Evolutionary conservation across 2,888 invertebrate genomes (phyloP), one percentile per base, ranked within the genome.

Genomic region (Morpho achilles): DNA sequence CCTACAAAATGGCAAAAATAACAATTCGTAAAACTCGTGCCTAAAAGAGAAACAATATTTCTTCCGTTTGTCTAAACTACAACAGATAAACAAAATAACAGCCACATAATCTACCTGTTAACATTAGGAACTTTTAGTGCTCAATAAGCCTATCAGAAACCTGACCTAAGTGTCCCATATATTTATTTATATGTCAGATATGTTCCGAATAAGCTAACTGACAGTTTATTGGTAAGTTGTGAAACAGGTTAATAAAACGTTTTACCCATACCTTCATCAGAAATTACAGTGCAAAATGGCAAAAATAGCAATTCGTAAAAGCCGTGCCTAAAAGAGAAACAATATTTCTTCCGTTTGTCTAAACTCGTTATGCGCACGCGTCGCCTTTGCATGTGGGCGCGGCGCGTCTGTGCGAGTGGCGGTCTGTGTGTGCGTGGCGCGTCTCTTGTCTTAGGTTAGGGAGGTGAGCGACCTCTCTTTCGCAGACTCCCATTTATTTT

Each of bases 371-470:
- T 70, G 82, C 81, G 86, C 87, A 84, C 87, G 87, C 87, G 87
- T 84, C 74, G 76, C 62, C 45, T 69, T 65, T 64, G 68, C 63
- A 62, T 77, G 85, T 84, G 80, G 73, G 84, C 71, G 83, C 67
- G 60, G 72, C 79, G 63, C 50, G 67, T 56, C 64, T 64, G 63
- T 8, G 55, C 65, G 75, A 78, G 70, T 78, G 51, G 65, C 75
- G 76, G 70, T 78, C 77, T 75, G 84, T 71, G 81, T 76, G 78
- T 69, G 82, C 82, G 83, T 82, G 83, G 82, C 79, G 79, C 73
- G 76, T 81, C 85, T 86, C 88, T 88, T 88, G 89, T 88, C 89
- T 90, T 89, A 90, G 89, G 89, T 90, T 90, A 90, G 88, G 89
- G 86, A 88, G 89, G 89, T 88, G 87, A 87, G 80, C 84, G 89